Base-by-base conservation (phyloP, 2,113 vertebrate species). In the Saccopteryx bilineata region DNA sequence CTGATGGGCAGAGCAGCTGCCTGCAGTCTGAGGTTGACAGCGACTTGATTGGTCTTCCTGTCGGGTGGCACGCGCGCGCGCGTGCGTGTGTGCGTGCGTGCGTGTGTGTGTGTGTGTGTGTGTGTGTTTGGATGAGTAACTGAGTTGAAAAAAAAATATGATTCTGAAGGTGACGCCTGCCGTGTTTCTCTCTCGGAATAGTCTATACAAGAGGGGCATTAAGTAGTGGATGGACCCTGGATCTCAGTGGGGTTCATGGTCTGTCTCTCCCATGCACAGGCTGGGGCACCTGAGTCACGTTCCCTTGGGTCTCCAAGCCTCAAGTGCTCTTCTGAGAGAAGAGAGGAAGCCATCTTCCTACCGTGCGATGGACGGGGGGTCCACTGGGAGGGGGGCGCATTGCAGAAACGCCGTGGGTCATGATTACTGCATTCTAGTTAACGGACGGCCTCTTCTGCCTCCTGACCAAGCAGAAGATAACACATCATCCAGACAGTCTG, bases 181-280 rank as follows among this genome's bases (percentile, higher is more conserved):
- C 31, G 1, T 61, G 13, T 12, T 69, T 50, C 69, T 50, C 69
- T 50, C 17, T 19, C 6, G 31, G 17, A 54, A 19, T 33, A 2
- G 8, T 18, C 52, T 28, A 0, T 7, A 0, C 2, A 48, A 7
- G 1, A 54, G 56, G 26, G 18, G 4, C 5, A 1, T 19, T 54
- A 19, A 0, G 3, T 0, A 19, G 4, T 2, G 15, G 1, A 8
- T 2, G 9, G 26, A 17, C 11, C 1, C 11, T 8, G 28, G 12
- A 66, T 56, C 68, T 71, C 50, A 61, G 14, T 7, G 5, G 26
- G 69, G 18, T 84, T 33, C 13, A 12, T 24, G 12, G 9, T 84
- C 52, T 74, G 9, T 17, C 28, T 61, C 11, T 19, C 5, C 12
- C 60, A 48, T 0, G 5, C 0, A 9, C 5, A 33, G 46, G 2